Base-by-base conservation (phyloP, 1,140 invertebrate genomes). In the Platyscapa corneri region DNA sequence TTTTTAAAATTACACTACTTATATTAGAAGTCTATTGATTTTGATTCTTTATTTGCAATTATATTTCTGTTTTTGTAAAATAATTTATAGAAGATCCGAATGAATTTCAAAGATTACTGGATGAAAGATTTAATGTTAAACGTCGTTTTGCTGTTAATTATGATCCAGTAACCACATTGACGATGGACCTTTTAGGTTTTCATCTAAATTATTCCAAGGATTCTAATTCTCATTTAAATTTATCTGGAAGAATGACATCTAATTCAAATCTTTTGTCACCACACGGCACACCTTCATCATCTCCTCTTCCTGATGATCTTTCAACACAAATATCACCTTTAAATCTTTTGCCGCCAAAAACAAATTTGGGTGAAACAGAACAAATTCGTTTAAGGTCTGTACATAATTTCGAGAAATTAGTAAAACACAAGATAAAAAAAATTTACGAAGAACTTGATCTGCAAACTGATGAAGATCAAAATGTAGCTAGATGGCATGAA, bases 401-500 rank as follows among this genome's bases (percentile, higher is more conserved):
- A 20, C 8, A 18, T 56, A 53, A 53, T 53, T 64, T 74, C 75
- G 70, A 70, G 20, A 82, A 75, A 81, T 39, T 75, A 81, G 65
- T 85, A 0, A 87, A 89, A 56, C 76, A 87, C 14, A 89, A 86
- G 81, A 90, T 90, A 60, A 89, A 87, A 34, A 86, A 90, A 37
- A 89, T 90, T 20, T 64, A 87, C 76, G 86, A 89, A 67, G 88
- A 90, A 78, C 82, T 88, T 10, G 86, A 89, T 56, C 82, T 89
- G 18, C 42, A 76, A 20, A 89, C 88, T 0, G 86, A 87, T 32
- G 86, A 92, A 42, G 89, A 92, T 72, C 88, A 89, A 67, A 89
- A 49, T 34, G 88, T 93, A 5, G 84, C 86, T 12, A 87, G 86
- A 27, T 93, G 92, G 92, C 92, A 93, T 81, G 88, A 90, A 37